phyloP scores from a whole-genome alignment of 2,113 vertebrate species.

The Scytalopus superciliaris region DNA sequence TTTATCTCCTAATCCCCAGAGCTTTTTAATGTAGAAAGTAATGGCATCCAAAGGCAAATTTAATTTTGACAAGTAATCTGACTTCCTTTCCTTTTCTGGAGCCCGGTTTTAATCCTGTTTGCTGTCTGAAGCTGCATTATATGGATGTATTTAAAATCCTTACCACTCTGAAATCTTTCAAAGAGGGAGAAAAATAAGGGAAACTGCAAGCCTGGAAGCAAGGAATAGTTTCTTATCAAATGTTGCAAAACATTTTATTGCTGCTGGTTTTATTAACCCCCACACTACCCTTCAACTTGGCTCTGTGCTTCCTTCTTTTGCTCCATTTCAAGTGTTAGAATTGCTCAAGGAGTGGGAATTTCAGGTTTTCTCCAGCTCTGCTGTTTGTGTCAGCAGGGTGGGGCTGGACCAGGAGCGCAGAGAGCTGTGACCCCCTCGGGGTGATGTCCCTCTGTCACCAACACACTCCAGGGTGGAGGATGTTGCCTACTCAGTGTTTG shows the following conservation, averaged over 20 bases:
- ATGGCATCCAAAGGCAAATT: constrained; percentile 19
- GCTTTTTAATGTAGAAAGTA: constrained; percentile 28
- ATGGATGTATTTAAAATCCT: constrained; percentile 26
- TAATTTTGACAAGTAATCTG: constrained; percentile 49
- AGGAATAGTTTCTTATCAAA: not conserved
- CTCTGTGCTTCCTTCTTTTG: not conserved
- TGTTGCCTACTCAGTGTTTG: not conserved
- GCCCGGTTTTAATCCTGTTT: not conserved
- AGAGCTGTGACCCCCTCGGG: not conserved
- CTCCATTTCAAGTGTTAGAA: rapidly evolving
- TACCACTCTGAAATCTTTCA: not conserved
- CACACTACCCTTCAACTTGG: rapidly evolving
- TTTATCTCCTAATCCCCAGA: constrained; percentile 56
- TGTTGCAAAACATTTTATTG: not conserved
- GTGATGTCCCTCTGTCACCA: not conserved
- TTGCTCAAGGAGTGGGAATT: not conserved
- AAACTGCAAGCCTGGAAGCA: not conserved
- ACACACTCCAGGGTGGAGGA: rapidly evolving
- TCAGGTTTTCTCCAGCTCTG: not conserved
- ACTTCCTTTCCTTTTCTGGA: constrained; percentile 4
- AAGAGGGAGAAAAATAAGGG: not conserved
- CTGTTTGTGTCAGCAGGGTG: not conserved
- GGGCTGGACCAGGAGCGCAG: rapidly evolving
- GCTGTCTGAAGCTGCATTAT: constrained; percentile 28
- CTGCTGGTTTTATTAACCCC: not conserved